These are phyloP conservation scores for Sisyra terminalis DNA, from an alignment of 2,888 invertebrate species.

Conservation along the genomic window DNA sequence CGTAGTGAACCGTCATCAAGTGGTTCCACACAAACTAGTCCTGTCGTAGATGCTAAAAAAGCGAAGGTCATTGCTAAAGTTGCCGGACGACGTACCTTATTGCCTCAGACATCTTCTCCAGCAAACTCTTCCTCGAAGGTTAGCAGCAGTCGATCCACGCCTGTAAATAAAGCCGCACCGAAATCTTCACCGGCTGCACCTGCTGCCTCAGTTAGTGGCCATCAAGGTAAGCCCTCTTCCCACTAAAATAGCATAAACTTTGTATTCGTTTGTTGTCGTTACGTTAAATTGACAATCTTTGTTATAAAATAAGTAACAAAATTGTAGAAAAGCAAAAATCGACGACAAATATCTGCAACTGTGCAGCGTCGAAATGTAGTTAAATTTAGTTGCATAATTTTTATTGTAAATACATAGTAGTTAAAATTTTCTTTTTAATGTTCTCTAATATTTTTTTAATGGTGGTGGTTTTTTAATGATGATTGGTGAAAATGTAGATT, in stretches of 20 bases:
- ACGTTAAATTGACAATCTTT: too few relatives aligned
- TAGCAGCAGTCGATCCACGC: constrained; percentile 8
- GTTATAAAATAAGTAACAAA: background rate
- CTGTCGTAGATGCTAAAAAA: constrained; percentile 26
- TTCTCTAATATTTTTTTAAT: too few relatives aligned
- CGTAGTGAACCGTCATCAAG: constrained; percentile 11
- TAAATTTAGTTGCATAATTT: background rate
- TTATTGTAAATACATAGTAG: constrained; percentile 1
- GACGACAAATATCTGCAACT: too few relatives aligned
- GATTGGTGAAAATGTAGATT: too few relatives aligned
- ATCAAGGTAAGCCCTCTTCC: background rate
- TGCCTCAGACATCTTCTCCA: constrained; percentile 9
- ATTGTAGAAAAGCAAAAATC: background rate
- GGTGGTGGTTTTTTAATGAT: too few relatives aligned
- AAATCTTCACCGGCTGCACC: constrained; percentile 30
- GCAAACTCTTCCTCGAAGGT: constrained; percentile 11
- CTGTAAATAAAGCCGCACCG: constrained; percentile 23
- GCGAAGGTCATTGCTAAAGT: constrained; percentile 26
- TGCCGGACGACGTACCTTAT: constrained; percentile 19
- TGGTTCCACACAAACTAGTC: constrained; percentile 15
- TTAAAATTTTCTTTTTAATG: too few relatives aligned
- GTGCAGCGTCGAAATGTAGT: too few relatives aligned
- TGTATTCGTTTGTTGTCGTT: background rate
- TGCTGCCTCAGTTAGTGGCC: background rate
- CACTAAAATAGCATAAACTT: background rate